Percentiles rank a stretch among this genome's conserved stretches.
These are phyloP conservation scores for Erythrolamprus reginae DNA, from an alignment of 2,113 vertebrate genomes.

Conservation along the genomic window DNA sequence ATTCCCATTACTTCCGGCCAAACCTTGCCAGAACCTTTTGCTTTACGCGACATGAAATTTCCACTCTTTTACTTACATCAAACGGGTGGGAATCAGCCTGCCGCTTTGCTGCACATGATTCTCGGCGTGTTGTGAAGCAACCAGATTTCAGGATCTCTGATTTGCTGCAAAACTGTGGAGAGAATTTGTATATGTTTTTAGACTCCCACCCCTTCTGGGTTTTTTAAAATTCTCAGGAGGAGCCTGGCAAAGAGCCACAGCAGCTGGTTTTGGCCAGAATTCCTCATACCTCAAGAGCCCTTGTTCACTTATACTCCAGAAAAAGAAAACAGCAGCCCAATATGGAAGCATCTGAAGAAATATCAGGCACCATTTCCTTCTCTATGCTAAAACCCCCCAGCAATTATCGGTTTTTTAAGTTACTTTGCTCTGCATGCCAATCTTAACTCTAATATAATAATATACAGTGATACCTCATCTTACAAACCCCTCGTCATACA, in stretches of 20 bases:
- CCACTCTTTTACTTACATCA: background rate
- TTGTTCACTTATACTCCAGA: background rate
- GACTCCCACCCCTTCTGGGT: background rate
- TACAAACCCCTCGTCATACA: no score
- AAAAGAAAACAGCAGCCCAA: background rate
- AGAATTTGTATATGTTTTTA: background rate
- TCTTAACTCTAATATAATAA: background rate
- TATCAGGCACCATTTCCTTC: background rate
- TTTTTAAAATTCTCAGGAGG: background rate
- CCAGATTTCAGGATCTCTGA: background rate
- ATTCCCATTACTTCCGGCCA: background rate
- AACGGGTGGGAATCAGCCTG: background rate
- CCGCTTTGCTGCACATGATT: background rate
- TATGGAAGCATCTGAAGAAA: background rate
- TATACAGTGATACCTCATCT: no score
- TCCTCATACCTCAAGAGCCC: background rate
- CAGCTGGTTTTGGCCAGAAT: conserved; percentile 10
- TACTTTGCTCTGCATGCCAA: background rate
- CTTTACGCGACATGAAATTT: background rate
- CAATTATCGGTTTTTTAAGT: background rate
- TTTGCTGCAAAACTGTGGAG: background rate
- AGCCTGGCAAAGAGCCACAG: background rate
- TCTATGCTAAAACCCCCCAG: no score
- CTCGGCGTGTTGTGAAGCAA: background rate
- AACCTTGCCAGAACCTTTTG: background rate